phyloP scores from a whole-genome alignment of 2,113 vertebrate species.

The Lepus americanus region DNA sequence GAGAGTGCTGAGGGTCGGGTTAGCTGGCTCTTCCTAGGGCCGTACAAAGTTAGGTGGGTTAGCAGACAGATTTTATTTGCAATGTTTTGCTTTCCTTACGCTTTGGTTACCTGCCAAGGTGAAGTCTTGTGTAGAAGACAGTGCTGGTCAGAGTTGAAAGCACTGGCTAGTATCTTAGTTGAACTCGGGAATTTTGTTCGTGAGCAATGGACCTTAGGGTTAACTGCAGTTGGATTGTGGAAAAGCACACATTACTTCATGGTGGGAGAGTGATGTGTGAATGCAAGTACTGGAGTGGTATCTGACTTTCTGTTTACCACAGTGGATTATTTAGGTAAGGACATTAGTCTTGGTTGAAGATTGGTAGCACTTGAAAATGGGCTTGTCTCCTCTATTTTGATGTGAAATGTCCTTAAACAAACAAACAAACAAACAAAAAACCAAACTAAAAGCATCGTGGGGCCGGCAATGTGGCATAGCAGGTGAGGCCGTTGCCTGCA shows the following conservation, averaged over 20 bases:
- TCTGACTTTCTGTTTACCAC: constrained; percentile 58
- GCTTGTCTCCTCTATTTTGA: neutral
- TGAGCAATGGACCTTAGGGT: constrained; percentile 1
- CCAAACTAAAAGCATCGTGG: too few relatives aligned
- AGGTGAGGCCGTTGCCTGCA: too few relatives aligned
- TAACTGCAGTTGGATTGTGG: neutral
- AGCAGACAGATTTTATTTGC: constrained; percentile 46
- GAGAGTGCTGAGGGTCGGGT: neutral
- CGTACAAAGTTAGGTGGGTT: neutral
- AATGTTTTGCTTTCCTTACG: constrained; percentile 41
- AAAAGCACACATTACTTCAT: neutral
- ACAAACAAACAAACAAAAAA: too few relatives aligned
- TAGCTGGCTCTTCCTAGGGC: constrained; percentile 26
- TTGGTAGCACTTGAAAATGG: constrained; percentile 25
- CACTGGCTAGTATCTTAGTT: neutral
- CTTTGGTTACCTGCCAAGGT: neutral
- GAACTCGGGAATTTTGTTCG: constrained; percentile 42
- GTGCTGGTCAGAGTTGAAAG: constrained; percentile 20
- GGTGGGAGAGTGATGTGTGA: constrained; percentile 38
- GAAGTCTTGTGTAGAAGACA: constrained; percentile 6
- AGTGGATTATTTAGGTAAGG: constrained; percentile 42
- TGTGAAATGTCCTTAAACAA: too few relatives aligned
- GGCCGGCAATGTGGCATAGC: too few relatives aligned
- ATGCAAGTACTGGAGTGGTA: neutral
- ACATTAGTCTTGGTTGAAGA: constrained; percentile 48